phyloP scores from a whole-genome alignment of 2,113 vertebrate genomes.

The Geococcyx californianus region DNA sequence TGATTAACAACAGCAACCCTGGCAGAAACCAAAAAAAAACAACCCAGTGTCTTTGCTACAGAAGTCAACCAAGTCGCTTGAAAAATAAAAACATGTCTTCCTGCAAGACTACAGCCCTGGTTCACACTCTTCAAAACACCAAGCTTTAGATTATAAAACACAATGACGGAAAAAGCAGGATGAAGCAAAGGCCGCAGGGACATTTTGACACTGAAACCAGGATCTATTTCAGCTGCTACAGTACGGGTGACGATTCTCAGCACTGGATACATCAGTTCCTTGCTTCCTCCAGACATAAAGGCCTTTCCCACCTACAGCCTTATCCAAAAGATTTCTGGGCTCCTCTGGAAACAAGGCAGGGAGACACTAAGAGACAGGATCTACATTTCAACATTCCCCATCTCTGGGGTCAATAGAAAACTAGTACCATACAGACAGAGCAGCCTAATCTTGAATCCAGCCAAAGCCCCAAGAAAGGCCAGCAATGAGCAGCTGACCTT shows the following conservation, averaged over 20 bases:
- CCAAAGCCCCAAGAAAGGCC: background rate
- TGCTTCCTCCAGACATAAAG: background rate
- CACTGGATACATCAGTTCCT: background rate
- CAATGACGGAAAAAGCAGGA: background rate
- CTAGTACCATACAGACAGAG: background rate
- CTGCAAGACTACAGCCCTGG: accelerated
- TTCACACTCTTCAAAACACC: background rate
- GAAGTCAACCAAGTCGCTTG: background rate
- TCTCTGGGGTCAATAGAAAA: background rate
- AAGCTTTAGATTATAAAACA: background rate
- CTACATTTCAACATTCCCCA: background rate
- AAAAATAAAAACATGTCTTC: background rate
- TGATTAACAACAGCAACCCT: background rate
- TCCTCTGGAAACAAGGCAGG: accelerated
- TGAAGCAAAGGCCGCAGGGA: background rate
- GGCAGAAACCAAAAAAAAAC: background rate
- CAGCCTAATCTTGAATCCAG: background rate
- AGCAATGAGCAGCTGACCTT: background rate
- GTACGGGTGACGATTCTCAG: background rate
- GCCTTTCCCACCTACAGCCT: background rate
- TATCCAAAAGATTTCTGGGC: background rate
- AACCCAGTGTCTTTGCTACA: background rate
- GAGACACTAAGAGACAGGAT: background rate
- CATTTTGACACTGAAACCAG: background rate
- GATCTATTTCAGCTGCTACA: background rate